Conservation (phyloP, 1,140 invertebrate genomes). For the Orius laevigatus region DNA sequence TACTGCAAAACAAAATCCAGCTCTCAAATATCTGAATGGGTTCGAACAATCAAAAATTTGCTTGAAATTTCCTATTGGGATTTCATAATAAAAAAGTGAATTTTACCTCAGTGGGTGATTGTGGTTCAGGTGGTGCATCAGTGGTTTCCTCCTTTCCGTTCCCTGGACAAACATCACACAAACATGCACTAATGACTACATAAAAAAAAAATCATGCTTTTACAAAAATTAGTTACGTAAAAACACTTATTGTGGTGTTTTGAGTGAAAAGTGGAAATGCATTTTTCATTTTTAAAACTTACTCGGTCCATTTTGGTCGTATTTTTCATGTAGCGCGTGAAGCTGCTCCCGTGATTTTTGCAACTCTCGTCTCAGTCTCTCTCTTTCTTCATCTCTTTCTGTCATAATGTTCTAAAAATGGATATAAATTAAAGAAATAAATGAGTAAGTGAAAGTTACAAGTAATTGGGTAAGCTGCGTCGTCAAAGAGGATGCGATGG, state of each 20-base stretch:
- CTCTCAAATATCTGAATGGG: no score
- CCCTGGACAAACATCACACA: background rate
- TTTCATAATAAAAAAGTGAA: no score
- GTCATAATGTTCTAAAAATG: slow-evolving; percentile 46
- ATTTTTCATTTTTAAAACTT: no score
- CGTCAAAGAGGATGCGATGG: slow-evolving; percentile 34
- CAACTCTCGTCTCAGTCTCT: slow-evolving; percentile 51
- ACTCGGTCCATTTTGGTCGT: slow-evolving; percentile 18
- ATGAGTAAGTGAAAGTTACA: slow-evolving; percentile 26
- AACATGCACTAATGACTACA: background rate
- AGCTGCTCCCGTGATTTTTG: slow-evolving; percentile 52
- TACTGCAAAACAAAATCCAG: no score
- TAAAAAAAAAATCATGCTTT: background rate
- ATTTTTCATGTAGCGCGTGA: slow-evolving; percentile 39
- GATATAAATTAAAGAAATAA: slow-evolving; percentile 12
- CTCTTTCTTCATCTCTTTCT: slow-evolving; percentile 56
- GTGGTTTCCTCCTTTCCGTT: background rate
- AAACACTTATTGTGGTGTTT: background rate
- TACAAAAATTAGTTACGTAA: background rate
- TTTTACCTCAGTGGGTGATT: background rate
- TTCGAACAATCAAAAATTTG: no score
- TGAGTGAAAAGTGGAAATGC: background rate
- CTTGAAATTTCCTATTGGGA: no score
- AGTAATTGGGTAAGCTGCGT: slow-evolving; percentile 38
- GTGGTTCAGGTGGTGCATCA: background rate